Conservation (phyloP, 2,113 vertebrate species). For the Perccottus glenii region DNA sequence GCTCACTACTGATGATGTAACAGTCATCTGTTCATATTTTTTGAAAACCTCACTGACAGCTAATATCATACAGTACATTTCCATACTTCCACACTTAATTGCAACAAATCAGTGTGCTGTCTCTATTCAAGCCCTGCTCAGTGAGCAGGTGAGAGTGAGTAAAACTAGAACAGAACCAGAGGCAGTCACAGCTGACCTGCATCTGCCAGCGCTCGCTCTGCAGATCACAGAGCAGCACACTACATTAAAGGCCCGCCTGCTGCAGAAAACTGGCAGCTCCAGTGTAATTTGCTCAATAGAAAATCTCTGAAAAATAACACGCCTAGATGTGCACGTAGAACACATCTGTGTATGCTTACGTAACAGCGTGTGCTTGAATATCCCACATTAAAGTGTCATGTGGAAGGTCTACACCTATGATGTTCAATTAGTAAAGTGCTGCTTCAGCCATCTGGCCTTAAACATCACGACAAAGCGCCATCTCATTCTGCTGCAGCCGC, state of each 20-base stretch:
- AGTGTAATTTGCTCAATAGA: constrained; percentile 52
- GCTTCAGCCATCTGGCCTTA: constrained; percentile 12
- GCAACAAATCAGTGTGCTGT: neutral
- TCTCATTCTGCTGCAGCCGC: constrained; percentile 27
- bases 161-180: constrained; percentile 44
- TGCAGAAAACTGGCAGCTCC: constrained; percentile 13
- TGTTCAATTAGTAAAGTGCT: constrained; percentile 41
- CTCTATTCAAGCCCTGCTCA: constrained; percentile 8
- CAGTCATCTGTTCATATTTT: neutral
- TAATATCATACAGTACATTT: neutral
- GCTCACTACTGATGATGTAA: neutral
- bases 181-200: constrained; percentile 33
- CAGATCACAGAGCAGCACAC: constrained; percentile 7
- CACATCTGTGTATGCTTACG: constrained; percentile 39
- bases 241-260: neutral
- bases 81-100: neutral
- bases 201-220: constrained; percentile 21
- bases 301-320: constrained; percentile 41
- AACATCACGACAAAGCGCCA: constrained; percentile 6
- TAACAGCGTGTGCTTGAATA: constrained; percentile 33
- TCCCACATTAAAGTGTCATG: constrained; percentile 14
- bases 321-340: constrained; percentile 15
- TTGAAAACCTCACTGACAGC: too few species aligned
- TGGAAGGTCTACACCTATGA: constrained; percentile 40
- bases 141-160: constrained; percentile 8